Evolutionary conservation across 2,888 invertebrate genomes (phyloP).

Genomic region (Acronicta alni): DNA sequence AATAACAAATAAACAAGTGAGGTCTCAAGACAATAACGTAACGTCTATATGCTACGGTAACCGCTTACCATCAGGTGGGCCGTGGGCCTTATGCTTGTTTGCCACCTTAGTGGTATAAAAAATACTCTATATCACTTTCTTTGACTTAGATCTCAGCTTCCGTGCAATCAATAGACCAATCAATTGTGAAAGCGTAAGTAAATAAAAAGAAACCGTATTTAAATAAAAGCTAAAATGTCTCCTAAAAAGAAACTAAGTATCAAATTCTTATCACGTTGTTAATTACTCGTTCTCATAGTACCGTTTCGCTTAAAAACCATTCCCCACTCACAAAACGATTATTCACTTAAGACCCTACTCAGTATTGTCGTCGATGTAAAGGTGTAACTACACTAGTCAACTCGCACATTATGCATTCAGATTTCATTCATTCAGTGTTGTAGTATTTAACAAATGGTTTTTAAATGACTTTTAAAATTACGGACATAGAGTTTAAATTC

Average conservation of each 20-base stretch:
- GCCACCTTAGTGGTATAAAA: too few species aligned
- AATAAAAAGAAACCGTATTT: background rate
- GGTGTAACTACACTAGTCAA: constrained; percentile 39
- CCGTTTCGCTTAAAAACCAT: constrained; percentile 30
- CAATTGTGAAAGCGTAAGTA: background rate
- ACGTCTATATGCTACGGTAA: too few species aligned
- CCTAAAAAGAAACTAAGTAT: constrained; percentile 9
- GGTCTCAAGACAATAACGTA: too few species aligned
- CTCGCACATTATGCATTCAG: constrained; percentile 40
- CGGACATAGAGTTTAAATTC: too few species aligned
- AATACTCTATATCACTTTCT: too few species aligned
- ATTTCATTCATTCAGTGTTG: constrained; percentile 1
- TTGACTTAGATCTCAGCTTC: too few species aligned
- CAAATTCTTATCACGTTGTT: constrained; percentile 29
- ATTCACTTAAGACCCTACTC: constrained; percentile 50
- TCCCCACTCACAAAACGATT: constrained; percentile 24
- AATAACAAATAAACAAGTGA: too few species aligned
- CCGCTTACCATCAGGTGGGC: too few species aligned
- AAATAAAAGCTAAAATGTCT: background rate
- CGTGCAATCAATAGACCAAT: background rate
- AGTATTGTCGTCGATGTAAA: constrained; percentile 35
- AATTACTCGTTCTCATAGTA: constrained; percentile 31
- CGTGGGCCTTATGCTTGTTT: too few species aligned
- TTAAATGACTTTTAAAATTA: background rate
- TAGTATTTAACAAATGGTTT: background rate